These are phyloP conservation scores for Cichladusa arquata DNA, from an alignment of 2,113 vertebrate species.

Conservation along the genomic window DNA sequence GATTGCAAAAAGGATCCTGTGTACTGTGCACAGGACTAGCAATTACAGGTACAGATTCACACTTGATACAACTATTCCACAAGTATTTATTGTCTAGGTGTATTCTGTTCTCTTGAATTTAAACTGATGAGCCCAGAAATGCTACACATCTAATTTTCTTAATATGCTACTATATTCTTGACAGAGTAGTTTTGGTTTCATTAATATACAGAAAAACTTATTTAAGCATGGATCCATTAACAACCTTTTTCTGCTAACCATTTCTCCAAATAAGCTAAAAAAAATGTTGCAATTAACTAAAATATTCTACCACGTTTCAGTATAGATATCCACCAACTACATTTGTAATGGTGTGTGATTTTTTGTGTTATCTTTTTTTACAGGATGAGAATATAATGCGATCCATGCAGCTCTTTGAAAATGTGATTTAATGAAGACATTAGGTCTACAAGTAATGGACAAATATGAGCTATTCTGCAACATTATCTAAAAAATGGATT, in stretches of 20 bases:
- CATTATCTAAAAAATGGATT: constrained; percentile 64
- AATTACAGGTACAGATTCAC: neutral
- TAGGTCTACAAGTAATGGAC: constrained; percentile 53
- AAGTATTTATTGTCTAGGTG: neutral
- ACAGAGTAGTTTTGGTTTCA: neutral
- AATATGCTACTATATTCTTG: neutral
- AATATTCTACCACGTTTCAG: neutral
- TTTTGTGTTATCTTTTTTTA: constrained; percentile 33
- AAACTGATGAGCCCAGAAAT: neutral
- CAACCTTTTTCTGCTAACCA: neutral
- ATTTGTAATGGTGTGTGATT: constrained; percentile 1
- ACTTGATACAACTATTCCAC: neutral
- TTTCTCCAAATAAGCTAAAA: neutral
- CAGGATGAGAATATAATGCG: constrained; percentile 99
- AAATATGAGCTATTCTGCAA: constrained; percentile 58
- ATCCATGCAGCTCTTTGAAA: constrained; percentile 99
- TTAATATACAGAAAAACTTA: neutral
- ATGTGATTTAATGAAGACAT: constrained; percentile 87
- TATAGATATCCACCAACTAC: neutral
- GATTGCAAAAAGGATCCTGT: neutral
- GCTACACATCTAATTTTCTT: neutral
- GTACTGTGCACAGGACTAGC: neutral
- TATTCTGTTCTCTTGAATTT: neutral
- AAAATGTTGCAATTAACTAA: neutral
- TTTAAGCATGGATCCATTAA: neutral